phyloP scores from a whole-genome alignment of 2,113 vertebrate genomes.

The Tetraodon nigroviridis region DNA sequence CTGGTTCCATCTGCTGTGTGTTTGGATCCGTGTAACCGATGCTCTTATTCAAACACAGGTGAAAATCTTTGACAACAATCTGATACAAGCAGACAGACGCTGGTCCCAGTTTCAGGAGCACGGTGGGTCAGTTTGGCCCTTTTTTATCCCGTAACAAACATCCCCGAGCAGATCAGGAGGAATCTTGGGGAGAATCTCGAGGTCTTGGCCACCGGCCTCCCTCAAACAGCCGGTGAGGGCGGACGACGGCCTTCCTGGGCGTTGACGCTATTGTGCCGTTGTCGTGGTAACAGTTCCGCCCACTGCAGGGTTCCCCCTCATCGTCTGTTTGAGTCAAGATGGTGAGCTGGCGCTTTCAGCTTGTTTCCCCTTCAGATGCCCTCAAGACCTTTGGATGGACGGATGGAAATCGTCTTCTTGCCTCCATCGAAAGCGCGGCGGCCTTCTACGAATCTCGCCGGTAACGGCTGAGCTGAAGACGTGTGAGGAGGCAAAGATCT shows the following conservation, averaged over 20 bases:
- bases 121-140: constrained; percentile 6
- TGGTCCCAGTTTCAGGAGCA: not conserved
- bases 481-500: no score
- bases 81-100: not conserved
- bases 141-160: constrained; percentile 11
- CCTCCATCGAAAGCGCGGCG: not conserved
- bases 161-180: constrained; percentile 2
- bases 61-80: not conserved
- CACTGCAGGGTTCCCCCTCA: constrained; percentile 11
- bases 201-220: not conserved
- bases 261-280: constrained; percentile 14
- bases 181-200: not conserved
- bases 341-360: not conserved
- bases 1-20: no score
- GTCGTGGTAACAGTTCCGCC: constrained; percentile 22
- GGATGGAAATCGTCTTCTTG: not conserved
- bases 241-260: constrained; percentile 3
- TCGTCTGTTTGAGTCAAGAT: not conserved
- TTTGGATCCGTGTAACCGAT: no score
- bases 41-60: not conserved
- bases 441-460: not conserved
- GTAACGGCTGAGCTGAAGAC: not conserved
- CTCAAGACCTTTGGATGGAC: not conserved
- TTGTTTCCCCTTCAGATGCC: constrained; percentile 11
- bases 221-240: not conserved